These are phyloP conservation scores for Varanus komodoensis DNA, from an alignment of 2,113 vertebrate species.

Conservation along the genomic window DNA sequence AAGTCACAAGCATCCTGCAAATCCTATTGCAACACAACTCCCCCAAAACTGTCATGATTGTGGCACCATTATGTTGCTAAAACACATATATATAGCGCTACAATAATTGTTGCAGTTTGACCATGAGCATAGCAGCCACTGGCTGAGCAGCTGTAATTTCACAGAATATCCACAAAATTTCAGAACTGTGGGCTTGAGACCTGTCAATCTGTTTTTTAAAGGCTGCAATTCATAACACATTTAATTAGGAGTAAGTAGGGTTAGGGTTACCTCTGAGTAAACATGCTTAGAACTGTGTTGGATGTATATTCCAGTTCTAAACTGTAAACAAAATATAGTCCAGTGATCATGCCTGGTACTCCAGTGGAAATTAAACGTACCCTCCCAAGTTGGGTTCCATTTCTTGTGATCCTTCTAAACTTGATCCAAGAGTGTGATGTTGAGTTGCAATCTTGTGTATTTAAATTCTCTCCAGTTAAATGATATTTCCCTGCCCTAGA, in stretches of 20 bases:
- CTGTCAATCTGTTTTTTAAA: background rate
- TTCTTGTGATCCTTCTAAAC: background rate
- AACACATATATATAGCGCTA: background rate
- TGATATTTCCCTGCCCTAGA: background rate
- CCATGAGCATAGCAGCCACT: background rate
- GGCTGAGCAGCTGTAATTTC: background rate
- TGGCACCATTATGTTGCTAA: background rate
- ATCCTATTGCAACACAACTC: background rate
- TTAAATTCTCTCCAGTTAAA: background rate
- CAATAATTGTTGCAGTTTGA: background rate
- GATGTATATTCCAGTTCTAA: background rate
- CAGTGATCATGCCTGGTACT: background rate
- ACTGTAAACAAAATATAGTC: background rate
- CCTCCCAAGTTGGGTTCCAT: background rate
- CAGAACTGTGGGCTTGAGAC: background rate
- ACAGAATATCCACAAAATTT: background rate
- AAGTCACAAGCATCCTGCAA: background rate
- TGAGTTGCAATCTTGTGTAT: background rate
- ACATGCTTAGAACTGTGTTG: background rate
- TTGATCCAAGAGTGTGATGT: background rate
- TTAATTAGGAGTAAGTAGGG: too few relatives aligned
- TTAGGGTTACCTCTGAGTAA: background rate
- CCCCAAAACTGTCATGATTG: background rate
- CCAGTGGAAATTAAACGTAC: background rate
- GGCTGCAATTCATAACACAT: background rate